Base-by-base conservation (phyloP, 2,888 invertebrate genomes). In the Cheilosia scutellata region DNA sequence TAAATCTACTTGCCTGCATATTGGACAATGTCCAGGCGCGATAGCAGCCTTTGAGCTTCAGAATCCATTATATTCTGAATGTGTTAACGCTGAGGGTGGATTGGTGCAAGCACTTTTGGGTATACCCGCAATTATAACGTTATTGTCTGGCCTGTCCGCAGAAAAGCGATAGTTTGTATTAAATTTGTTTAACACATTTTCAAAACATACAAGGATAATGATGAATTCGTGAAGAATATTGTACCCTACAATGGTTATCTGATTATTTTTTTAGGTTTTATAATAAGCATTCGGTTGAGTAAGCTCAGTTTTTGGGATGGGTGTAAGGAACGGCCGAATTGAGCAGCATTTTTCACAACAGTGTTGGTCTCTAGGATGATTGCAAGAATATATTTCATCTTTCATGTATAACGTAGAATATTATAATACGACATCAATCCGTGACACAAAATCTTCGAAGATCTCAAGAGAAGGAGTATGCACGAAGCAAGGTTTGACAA, bases 11-110 rank as follows among this genome's bases (percentile, higher is more conserved):
- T 42, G 63, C 37, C 68, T 83, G 72, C 57, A 72, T 72, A 72
- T 77, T 82, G 72, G 53, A 31, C 66, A 63, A 57, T 55, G 44
- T 44, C 63, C 70, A 11, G 29, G 20, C 16, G 27, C 4, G 29
- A 68, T 11, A 5, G 58, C 42, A 37, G 42, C 20, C 20, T 29
- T 62, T 47, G 42, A 74, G 70, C 42, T 31, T 47, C 51, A 65
- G 55, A 31, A 44, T n/a, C 57, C 68, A 75, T 80, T 75, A 58
- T 71, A 75, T 58, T 47, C 40, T 44, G 70, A 75, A 79, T 75
- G 80, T 75, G 75, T 84, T 84, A 79, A 84, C 74, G 42, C 53
- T 42, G 75, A 66, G 75, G 84, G 80, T 65, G 84, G 75, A 84
- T 75, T 80, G 44, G 20, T 66, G 82, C 71, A 71, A 77, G 62